phyloP scores from a whole-genome alignment of 1,140 invertebrate species.

The Ceratosolen solmsi region DNA sequence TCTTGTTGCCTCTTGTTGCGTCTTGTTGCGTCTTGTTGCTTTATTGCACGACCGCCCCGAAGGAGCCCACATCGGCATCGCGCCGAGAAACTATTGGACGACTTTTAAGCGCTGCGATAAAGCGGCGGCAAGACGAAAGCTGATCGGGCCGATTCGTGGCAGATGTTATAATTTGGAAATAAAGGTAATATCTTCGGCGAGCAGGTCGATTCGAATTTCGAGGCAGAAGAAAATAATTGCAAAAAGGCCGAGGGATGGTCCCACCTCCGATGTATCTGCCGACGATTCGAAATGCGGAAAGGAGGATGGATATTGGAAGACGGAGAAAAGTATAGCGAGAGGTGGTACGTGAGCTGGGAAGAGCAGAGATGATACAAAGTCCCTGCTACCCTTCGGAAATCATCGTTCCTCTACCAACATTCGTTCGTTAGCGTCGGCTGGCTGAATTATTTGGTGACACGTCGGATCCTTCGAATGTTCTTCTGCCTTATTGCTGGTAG shows the following conservation, averaged over 20 bases:
- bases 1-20: background rate
- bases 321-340: constrained; percentile 13
- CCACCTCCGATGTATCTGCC: constrained; percentile 48
- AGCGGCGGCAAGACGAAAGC: constrained; percentile 49
- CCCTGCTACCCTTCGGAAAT: background rate
- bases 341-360: background rate
- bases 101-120: background rate
- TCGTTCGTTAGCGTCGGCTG: background rate
- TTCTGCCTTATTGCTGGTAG: no score
- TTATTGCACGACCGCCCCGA: constrained; percentile 58
- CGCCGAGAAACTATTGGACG: constrained; percentile 38
- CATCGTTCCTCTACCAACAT: background rate
- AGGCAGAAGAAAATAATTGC: constrained; percentile 56
- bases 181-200: constrained; percentile 62
- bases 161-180: constrained; percentile 74
- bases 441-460: background rate
- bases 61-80: constrained; percentile 27
- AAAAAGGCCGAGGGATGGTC: constrained; percentile 53
- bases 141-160: constrained; percentile 54
- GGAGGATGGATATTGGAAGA: constrained; percentile 19
- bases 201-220: constrained; percentile 61
- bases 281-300: constrained; percentile 39
- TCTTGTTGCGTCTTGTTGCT: constrained; percentile 56
- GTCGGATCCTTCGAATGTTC: no score
- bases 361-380: background rate